Base-by-base conservation (phyloP, 2,797 vertebrate genomes). In the Hemibagrus guttatus region DNA sequence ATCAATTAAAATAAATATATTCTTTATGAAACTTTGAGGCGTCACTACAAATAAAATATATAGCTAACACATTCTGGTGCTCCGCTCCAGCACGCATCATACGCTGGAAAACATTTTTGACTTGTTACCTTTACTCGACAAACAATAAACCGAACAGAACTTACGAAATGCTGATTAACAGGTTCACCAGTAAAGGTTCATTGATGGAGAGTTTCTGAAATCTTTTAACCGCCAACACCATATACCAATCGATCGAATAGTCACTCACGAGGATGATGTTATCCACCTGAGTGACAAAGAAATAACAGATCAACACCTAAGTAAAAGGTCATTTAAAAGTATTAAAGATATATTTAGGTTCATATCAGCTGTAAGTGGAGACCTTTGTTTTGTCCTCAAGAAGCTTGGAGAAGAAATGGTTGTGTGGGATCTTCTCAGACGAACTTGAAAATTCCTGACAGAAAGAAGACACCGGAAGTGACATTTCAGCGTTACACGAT, bases 211-310 rank as follows among this genome's bases (percentile, higher is more conserved):
- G 91, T 35, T 87, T 93, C 90, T 81, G 93, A 92, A 95, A 95
- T 5, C 69, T 85, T 1, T 85, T 75, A 83, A 96, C 64, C 6
- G n/a, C 13, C 16, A n/a, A 54, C 0, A 11, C 2, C 0, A 91
- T 0, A 0, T 5, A 0, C 0, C 0, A 0, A 0, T 0, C 0
- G 0, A 17, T 0, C 0, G 61, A 87, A 1, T 0, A 0, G 0
- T 78, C 2, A 12, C 35, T 31, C 26, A 97, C 19, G 4, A 93
- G 0, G 9, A 98, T 91, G 86, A 98, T 90, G 63, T 95, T 96
- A 93, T 96, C 95, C 39, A 97, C 91, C 97, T 97, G 92, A 71
- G 52, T 56, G 6, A 71, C 9, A 86, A 49, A 78, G 12, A 13
- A 61, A 31, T 3, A 54, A 23, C 8, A 61, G 3, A 23, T 9